These are phyloP conservation scores for Drosophila sproati DNA, from an alignment of 1,140 invertebrate genomes.

Conservation along the genomic window DNA sequence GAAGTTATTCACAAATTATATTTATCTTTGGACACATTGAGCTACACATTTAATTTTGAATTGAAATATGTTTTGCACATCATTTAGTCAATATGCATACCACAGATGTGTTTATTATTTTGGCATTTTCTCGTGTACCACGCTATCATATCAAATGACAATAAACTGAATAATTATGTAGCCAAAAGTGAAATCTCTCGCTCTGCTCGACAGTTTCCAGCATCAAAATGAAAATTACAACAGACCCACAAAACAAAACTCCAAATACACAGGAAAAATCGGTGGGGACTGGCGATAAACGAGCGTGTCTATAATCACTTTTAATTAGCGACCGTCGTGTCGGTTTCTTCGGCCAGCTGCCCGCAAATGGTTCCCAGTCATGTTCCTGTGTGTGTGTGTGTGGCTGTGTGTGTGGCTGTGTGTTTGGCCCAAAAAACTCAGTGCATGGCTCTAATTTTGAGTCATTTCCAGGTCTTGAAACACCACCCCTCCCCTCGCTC, in stretches of 20 bases:
- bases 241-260: constrained; percentile 11
- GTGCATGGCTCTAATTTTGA: constrained; percentile 64
- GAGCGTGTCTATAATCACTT: constrained; percentile 78
- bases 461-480: constrained; percentile 56
- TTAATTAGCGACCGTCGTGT: constrained; percentile 63
- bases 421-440: constrained; percentile 29
- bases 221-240: constrained; percentile 43
- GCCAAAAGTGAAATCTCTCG: constrained; percentile 25
- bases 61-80: not conserved
- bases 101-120: not conserved
- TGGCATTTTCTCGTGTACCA: not conserved
- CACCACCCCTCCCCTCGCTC: constrained; percentile 5
- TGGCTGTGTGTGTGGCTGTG: not conserved
- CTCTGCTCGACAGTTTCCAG: constrained; percentile 21
- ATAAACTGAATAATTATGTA: constrained; percentile 9
- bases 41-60: not conserved
- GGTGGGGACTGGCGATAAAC: constrained; percentile 37
- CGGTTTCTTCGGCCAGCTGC: constrained; percentile 30
- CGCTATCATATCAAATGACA: constrained; percentile 8
- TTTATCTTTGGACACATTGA: too few relatives aligned
- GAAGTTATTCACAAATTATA: too few relatives aligned
- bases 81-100: too few relatives aligned
- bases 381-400: too few relatives aligned
- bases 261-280: constrained; percentile 15
- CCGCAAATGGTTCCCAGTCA: constrained; percentile 30